These are phyloP conservation scores for Dasypolia templi DNA, from an alignment of 2,888 invertebrate genomes.

Conservation along the genomic window DNA sequence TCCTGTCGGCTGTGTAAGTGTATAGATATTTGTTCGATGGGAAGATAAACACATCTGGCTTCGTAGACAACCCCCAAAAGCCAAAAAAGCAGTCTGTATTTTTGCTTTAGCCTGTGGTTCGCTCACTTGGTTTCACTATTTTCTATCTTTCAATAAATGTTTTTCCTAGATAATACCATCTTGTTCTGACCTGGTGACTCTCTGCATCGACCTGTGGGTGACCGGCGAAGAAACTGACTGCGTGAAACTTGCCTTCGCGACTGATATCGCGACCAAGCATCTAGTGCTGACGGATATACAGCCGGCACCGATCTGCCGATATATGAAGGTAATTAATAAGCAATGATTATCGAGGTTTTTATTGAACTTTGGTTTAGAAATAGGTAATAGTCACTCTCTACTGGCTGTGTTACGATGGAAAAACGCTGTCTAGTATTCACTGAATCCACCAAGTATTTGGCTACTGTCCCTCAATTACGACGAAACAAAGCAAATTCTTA, in stretches of 20 bases:
- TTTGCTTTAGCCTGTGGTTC: background rate
- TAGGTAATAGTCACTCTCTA: background rate
- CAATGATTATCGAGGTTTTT: background rate
- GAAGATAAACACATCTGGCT: background rate
- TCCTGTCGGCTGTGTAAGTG: too few species aligned
- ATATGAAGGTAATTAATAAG: conserved; percentile 93
- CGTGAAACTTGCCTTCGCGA: conserved; percentile 95
- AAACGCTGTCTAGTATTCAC: background rate
- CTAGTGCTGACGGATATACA: conserved; percentile 96
- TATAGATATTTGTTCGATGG: background rate
- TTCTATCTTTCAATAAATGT: background rate
- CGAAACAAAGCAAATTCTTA: too few species aligned
- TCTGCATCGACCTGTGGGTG: conserved; percentile 97
- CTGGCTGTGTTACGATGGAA: background rate
- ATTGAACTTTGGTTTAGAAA: background rate
- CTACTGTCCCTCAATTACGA: too few species aligned
- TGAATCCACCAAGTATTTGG: too few species aligned
- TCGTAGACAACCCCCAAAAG: background rate
- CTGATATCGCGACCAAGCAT: conserved; percentile 96
- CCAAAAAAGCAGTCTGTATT: background rate
- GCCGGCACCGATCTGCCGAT: conserved; percentile 97
- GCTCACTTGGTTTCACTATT: background rate
- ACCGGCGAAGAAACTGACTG: conserved; percentile 96
- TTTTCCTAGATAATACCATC: conserved; percentile 92
- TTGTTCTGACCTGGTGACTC: conserved; percentile 95